Evolutionary conservation across 2,888 invertebrate species (phyloP).

Genomic region (Orthosia incerta): DNA sequence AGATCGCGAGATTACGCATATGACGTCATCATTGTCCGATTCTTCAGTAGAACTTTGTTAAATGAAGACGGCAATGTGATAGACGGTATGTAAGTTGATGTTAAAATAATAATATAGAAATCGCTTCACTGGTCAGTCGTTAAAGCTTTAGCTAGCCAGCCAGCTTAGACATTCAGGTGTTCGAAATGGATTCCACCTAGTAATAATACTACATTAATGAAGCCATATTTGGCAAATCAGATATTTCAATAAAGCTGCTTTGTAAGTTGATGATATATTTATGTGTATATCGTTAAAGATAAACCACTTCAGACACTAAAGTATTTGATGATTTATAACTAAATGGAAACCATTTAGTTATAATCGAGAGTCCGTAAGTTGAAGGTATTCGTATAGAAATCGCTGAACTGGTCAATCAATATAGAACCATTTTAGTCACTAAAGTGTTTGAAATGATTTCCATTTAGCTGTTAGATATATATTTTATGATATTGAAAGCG

Average conservation of each 20-base stretch:
- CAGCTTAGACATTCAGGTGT: no score
- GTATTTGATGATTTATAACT: no score
- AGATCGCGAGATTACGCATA: slow-evolving; percentile 79
- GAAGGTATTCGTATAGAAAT: neutral
- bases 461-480: slow-evolving; percentile 11
- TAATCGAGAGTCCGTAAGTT: no score
- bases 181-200: no score
- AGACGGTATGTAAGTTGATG: neutral
- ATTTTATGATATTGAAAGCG: slow-evolving; percentile 21
- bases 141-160: no score
- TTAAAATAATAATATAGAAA: neutral
- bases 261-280: no score
- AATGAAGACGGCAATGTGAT: slow-evolving; percentile 16
- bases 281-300: no score
- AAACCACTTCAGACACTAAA: no score
- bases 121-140: neutral
- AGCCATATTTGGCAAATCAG: no score
- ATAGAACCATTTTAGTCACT: slow-evolving; percentile 7
- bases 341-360: no score
- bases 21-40: slow-evolving; percentile 70
- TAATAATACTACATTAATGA: no score
- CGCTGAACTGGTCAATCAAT: neutral
- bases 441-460: slow-evolving; percentile 23
- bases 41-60: slow-evolving; percentile 35
- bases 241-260: no score